Evolutionary conservation across 2,888 invertebrate genomes (phyloP).

Genomic region (Octonoba sinensis): DNA sequence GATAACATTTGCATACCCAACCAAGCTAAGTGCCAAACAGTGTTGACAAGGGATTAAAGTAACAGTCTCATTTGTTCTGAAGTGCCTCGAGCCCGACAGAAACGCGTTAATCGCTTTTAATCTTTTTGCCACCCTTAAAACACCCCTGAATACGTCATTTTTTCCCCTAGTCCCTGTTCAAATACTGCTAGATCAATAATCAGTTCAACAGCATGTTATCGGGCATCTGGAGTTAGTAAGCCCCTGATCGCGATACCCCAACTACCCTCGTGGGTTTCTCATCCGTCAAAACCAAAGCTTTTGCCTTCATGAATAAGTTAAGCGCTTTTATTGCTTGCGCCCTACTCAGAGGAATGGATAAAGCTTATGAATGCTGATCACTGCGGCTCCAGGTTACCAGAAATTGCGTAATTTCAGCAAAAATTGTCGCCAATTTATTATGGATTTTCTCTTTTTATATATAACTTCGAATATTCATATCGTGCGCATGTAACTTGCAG

Average conservation of each 20-base stretch:
- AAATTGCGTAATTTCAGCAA: no score
- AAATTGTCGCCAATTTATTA: no score
- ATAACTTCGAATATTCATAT: no score
- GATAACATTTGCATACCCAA: no score
- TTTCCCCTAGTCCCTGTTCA: neutral
- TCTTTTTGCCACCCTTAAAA: constrained; percentile 16
- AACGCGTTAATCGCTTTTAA: constrained; percentile 48
- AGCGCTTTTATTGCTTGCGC: constrained; percentile 21
- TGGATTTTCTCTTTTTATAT: no score
- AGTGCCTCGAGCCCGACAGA: constrained; percentile 14
- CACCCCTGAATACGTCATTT: neutral
- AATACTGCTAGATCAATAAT: constrained; percentile 41
- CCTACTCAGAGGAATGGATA: constrained; percentile 6
- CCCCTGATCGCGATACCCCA: constrained; percentile 20
- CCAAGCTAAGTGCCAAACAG: neutral
- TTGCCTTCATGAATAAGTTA: constrained; percentile 49
- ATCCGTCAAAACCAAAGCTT: constrained; percentile 44
- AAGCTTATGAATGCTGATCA: constrained; percentile 31
- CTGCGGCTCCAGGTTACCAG: no score
- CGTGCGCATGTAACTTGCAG: no score
- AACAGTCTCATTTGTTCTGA: constrained; percentile 41
- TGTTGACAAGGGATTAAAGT: constrained; percentile 51
- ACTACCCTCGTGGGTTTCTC: constrained; percentile 14
- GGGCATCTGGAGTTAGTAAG: constrained; percentile 15
- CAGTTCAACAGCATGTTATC: constrained; percentile 42